These are phyloP conservation scores for Pangasius mekongensis DNA, from an alignment of 2,797 vertebrate genomes.

Conservation along the genomic window DNA sequence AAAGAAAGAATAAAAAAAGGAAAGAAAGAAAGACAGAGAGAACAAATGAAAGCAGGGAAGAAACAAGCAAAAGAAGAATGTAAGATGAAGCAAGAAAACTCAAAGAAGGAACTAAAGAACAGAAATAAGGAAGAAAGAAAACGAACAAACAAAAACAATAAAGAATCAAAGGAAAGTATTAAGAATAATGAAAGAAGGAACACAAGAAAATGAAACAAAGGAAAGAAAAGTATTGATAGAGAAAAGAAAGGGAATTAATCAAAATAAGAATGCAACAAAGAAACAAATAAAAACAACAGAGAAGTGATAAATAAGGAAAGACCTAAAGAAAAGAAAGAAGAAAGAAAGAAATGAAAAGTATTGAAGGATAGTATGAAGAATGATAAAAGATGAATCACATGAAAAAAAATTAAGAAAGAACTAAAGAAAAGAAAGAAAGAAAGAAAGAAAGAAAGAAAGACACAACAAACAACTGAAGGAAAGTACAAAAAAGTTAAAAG, in stretches of 20 bases:
- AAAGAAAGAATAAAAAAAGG: neutral
- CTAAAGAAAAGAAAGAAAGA: neutral
- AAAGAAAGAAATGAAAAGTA: neutral
- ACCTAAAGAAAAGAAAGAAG: neutral
- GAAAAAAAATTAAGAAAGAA: neutral
- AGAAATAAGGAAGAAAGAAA: neutral
- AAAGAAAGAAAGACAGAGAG: neutral
- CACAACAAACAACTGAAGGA: neutral
- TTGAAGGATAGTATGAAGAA: neutral
- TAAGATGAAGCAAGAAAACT: neutral
- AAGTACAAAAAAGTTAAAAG: neutral
- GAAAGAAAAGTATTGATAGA: too few relatives aligned
- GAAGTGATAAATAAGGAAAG: neutral
- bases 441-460: neutral
- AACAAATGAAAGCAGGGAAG: neutral
- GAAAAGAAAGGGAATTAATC: too few relatives aligned
- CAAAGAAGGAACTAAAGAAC: neutral
- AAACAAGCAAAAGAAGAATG: neutral
- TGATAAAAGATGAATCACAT: neutral
- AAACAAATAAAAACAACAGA: neutral
- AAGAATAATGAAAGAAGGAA: neutral
- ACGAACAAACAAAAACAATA: neutral
- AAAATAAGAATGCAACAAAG: too few relatives aligned
- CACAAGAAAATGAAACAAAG: neutral
- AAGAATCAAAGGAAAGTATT: neutral